Evolutionary conservation across 1,140 invertebrate genomes (phyloP).

Genomic region (Luehdorfia chinensis): DNA sequence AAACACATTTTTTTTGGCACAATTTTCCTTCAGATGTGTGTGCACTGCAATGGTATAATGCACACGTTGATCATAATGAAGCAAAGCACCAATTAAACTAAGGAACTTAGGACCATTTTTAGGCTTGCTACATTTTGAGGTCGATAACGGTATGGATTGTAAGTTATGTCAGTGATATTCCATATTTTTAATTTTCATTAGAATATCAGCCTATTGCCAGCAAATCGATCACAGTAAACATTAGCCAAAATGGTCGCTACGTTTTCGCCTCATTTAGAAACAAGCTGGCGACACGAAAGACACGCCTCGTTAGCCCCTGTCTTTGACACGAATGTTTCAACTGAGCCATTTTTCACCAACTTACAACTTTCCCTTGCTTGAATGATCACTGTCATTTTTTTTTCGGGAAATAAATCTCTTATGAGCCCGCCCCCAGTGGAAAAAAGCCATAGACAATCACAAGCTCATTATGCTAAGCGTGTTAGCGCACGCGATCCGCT

Average conservation of each 20-base stretch:
- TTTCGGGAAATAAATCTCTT: slow-evolving; percentile 22
- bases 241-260: slow-evolving; percentile 28
- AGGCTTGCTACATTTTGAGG: too few relatives aligned
- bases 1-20: too few relatives aligned
- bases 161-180: too few relatives aligned
- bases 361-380: slow-evolving; percentile 32
- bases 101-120: too few relatives aligned
- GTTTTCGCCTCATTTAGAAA: slow-evolving; percentile 36
- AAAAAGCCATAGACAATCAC: slow-evolving; percentile 37
- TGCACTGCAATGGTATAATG: too few relatives aligned
- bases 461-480: slow-evolving; percentile 39
- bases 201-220: too few relatives aligned
- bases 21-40: too few relatives aligned
- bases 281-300: slow-evolving; percentile 34
- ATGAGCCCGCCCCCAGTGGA: slow-evolving; percentile 21
- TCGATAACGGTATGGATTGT: too few relatives aligned
- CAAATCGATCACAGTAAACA: too few relatives aligned
- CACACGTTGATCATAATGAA: too few relatives aligned
- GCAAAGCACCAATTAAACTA: too few relatives aligned
- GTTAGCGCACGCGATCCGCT: slow-evolving; percentile 31
- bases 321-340: slow-evolving; percentile 34
- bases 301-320: slow-evolving; percentile 35
- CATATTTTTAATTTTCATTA: too few relatives aligned
- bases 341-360: slow-evolving; percentile 29
- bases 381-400: slow-evolving; percentile 42